phyloP scores from a whole-genome alignment of 2,888 invertebrate genomes.

The Frankliniella intonsa region DNA sequence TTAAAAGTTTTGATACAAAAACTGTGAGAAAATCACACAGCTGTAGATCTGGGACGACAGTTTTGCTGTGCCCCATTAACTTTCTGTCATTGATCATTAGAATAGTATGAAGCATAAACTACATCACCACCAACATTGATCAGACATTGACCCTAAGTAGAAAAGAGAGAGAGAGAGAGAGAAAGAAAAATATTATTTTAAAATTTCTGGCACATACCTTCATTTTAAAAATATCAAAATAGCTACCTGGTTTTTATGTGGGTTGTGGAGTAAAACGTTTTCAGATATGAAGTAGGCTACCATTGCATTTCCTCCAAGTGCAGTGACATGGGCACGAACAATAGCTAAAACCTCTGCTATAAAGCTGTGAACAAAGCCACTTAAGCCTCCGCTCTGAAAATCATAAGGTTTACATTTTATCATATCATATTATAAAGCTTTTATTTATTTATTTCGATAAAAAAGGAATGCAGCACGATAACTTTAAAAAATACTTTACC shows the following conservation, averaged over 20 bases:
- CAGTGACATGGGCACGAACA: conserved; percentile 86
- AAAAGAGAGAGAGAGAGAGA: conserved; percentile 30
- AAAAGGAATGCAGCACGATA: conserved; percentile 27
- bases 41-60: not conserved
- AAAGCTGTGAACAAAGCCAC: conserved; percentile 91
- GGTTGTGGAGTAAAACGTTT: conserved; percentile 83
- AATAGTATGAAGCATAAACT: conserved; percentile 67
- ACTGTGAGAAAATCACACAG: not conserved
- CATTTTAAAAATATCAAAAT: not conserved
- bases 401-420: conserved; percentile 13
- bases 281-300: conserved; percentile 91
- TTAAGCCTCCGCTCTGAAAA: conserved; percentile 75
- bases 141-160: conserved; percentile 85
- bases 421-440: not conserved
- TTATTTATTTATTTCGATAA: too few relatives aligned
- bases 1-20: not conserved
- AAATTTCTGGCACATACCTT: not conserved
- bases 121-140: conserved; percentile 95
- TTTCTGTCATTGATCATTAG: conserved; percentile 9
- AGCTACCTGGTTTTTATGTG: conserved; percentile 91
- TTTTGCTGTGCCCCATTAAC: not conserved
- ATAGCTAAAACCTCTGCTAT: conserved; percentile 90
- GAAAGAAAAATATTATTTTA: not conserved
- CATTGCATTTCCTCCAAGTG: conserved; percentile 92
- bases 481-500: conserved; percentile 43